Evolutionary conservation across 2,888 invertebrate genomes (phyloP).

Genomic region (Omphaloscelis lunosa): DNA sequence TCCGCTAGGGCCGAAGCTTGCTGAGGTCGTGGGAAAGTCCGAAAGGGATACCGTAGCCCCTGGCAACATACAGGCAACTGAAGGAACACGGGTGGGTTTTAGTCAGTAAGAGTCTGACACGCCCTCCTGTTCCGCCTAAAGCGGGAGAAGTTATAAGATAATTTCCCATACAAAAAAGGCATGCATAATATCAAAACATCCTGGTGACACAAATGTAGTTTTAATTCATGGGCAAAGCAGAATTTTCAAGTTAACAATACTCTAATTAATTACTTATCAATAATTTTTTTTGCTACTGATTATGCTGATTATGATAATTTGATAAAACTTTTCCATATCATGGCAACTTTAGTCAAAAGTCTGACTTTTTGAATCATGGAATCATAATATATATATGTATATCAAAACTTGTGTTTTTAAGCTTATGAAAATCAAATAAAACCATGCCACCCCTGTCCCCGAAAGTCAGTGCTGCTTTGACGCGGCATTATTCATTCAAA

Average conservation of each 20-base stretch:
- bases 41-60: too few species aligned
- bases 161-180: too few species aligned
- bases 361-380: not conserved
- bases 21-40: too few species aligned
- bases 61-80: too few species aligned
- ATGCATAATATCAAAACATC: not conserved
- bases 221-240: not conserved
- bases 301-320: not conserved
- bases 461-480: conserved; percentile 73
- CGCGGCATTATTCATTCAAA: conserved; percentile 82
- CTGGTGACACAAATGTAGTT: not conserved
- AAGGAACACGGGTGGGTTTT: too few species aligned
- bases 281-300: not conserved
- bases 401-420: not conserved
- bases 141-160: too few species aligned
- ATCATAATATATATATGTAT: not conserved
- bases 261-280: not conserved
- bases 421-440: not conserved
- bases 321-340: not conserved
- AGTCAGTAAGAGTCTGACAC: too few species aligned
- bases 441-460: conserved; percentile 63
- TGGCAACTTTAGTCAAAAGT: not conserved
- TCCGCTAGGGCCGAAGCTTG: too few species aligned
- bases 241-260: not conserved
- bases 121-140: too few species aligned